Evolutionary conservation across 2,888 invertebrate genomes (phyloP).

Genomic region (Nesidiocoris tenuis): DNA sequence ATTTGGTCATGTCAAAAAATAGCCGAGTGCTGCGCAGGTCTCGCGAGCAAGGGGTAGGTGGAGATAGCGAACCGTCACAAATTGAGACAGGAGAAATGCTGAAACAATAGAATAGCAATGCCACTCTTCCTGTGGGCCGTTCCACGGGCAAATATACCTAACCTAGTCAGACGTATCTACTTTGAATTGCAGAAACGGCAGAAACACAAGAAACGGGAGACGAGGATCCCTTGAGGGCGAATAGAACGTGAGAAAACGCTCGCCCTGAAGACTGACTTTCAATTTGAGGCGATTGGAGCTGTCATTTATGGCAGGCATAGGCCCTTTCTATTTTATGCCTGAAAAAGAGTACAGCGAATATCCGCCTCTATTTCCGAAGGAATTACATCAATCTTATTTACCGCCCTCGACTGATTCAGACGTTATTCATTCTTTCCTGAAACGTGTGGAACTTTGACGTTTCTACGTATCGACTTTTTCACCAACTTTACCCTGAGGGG

Average conservation of each 20-base stretch:
- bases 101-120: not conserved
- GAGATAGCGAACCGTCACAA: no score
- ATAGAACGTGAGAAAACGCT: not conserved
- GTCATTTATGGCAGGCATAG: not conserved
- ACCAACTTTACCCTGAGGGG: no score
- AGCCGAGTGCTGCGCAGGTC: no score
- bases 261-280: not conserved
- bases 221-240: not conserved
- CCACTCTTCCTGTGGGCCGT: not conserved
- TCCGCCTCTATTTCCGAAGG: no score
- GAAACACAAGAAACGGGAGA: not conserved
- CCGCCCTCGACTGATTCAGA: no score
- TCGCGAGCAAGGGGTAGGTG: no score
- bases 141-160: not conserved
- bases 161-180: not conserved
- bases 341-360: not conserved
- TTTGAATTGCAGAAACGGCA: not conserved
- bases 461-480: no score
- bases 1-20: no score
- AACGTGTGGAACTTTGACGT: no score
- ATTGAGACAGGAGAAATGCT: not conserved
- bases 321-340: not conserved
- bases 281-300: not conserved
- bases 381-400: no score
- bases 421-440: no score